Conservation (phyloP, 2,113 vertebrate genomes). For the mouse (Mus musculus) region DNA sequence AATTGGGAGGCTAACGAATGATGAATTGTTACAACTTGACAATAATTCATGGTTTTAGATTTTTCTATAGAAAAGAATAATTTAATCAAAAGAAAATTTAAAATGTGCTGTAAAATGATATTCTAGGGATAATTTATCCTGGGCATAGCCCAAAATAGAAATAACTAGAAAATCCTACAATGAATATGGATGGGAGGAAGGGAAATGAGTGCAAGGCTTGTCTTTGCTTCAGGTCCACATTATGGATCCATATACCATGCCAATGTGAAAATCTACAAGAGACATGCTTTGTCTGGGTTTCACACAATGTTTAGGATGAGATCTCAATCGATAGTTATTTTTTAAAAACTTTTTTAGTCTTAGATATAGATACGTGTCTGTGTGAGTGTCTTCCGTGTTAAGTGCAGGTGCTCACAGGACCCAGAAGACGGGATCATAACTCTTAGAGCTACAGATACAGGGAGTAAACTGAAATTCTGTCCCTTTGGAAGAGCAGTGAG, state of each 20-base stretch:
- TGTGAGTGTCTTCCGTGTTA: neutral
- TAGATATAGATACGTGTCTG: neutral
- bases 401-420: neutral
- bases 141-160: neutral
- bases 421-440: neutral
- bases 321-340: neutral
- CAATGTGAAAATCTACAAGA: neutral
- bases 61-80: conserved; percentile 28
- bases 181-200: neutral
- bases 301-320: neutral
- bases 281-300: neutral
- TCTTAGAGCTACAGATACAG: neutral
- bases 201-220: neutral
- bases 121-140: neutral
- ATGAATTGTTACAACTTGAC: neutral
- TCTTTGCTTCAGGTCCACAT: neutral
- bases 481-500: neutral
- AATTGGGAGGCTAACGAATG: neutral
- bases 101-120: neutral
- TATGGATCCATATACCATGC: neutral
- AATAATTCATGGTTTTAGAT: neutral
- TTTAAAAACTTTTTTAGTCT: neutral
- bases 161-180: neutral
- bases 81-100: conserved; percentile 28
- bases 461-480: too few relatives aligned